Evolutionary conservation across 2,797 vertebrate genomes (phyloP), one percentile per base, ranked within the genome.

Genomic region (Eulemur coronatus): DNA sequence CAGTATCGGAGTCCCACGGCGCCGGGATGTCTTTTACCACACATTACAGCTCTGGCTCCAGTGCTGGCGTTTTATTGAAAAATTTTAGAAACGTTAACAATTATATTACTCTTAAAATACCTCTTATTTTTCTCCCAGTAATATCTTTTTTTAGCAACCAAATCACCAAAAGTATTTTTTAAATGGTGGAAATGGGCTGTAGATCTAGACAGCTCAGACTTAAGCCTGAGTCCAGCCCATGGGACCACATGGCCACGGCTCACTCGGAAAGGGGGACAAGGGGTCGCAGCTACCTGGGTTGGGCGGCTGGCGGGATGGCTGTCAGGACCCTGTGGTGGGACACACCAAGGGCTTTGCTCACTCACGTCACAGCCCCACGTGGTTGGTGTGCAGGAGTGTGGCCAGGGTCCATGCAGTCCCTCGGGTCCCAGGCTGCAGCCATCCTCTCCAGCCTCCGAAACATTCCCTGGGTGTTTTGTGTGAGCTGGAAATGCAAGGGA

Each of bases 221-320:
- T 33, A 0, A 0, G 12, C 46, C 48, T 0, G 11, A 9, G n/a
- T 28, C 43, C n/a, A 24, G 26, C 22, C 28, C 13, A 0, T 11
- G 52, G 4, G n/a, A 38, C 17, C 18, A 1, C 4, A 4, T 13
- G 55, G 46, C 14, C 0, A 33, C 2, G 6, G 20, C 38, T 73
- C 35, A 9, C 11, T 33, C n/a, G 46, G 38, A 50, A 57, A 7
- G 5, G 52, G 67, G 57, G 15, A 65, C 63, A 17, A 63, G 33
- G 61, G 48, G 18, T 43, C 6, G 20, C 33, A 14, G 63, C 63
- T 65, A 7, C 63, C 63, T 65, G 33, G 15, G 63, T 17, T 33
- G 30, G 33, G 30, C 1, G 61, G 61, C 15, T 65, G 61, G 61
- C 61, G 17, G 33, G 63, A 28, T 43, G 41, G 41, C 18, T 22